Conservation (phyloP, 2,888 invertebrate species). For the Petrolisthes cinctipes region DNA sequence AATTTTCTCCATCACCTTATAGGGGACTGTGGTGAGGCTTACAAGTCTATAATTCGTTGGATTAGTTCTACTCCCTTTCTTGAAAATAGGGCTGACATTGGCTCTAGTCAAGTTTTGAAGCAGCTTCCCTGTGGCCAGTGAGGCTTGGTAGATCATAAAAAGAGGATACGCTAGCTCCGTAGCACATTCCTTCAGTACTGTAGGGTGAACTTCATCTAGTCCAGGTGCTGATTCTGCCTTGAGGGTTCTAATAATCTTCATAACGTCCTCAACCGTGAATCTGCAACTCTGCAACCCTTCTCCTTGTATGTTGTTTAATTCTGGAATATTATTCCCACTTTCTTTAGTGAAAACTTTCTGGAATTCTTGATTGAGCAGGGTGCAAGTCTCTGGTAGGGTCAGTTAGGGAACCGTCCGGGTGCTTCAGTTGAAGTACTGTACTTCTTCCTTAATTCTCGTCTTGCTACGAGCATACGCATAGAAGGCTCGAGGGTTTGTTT, state of each 20-base stretch:
- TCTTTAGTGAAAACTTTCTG: background rate
- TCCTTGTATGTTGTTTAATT: too few relatives aligned
- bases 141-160: background rate
- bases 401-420: background rate
- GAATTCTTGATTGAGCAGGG: background rate
- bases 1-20: background rate
- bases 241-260: too few relatives aligned
- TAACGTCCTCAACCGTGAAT: too few relatives aligned
- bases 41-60: background rate
- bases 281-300: too few relatives aligned
- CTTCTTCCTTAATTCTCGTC: conserved; percentile 8
- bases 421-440: background rate
- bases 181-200: too few relatives aligned
- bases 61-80: conserved; percentile 6
- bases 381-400: background rate
- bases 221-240: background rate
- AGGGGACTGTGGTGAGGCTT: background rate
- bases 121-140: too few relatives aligned
- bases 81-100: conserved; percentile 6
- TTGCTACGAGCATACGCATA: conserved; percentile 1
- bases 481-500: background rate
- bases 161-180: background rate
- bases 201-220: background rate
- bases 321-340: too few relatives aligned
- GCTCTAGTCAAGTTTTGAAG: background rate